These are phyloP conservation scores for Melanostoma mellinum DNA, from an alignment of 2,888 invertebrate genomes.

Conservation along the genomic window DNA sequence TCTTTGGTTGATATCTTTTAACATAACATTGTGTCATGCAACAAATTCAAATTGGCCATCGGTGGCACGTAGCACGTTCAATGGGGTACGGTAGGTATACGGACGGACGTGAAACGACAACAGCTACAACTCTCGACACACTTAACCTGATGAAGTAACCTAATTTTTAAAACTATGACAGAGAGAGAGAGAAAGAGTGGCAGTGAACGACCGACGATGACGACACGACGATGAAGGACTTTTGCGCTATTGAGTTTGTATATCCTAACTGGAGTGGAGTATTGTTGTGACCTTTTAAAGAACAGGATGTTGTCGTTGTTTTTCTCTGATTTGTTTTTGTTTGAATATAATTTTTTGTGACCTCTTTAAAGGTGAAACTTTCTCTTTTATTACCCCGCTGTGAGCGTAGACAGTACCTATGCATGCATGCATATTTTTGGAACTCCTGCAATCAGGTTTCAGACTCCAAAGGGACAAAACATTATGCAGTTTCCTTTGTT, in stretches of 20 bases:
- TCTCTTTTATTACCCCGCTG: slow-evolving; percentile 71
- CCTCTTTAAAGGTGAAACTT: slow-evolving; percentile 48
- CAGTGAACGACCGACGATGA: background rate
- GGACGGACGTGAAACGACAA: slow-evolving; percentile 11
- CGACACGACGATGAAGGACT: slow-evolving; percentile 22
- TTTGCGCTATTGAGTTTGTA: slow-evolving; percentile 53
- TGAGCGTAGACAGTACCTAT: slow-evolving; percentile 30
- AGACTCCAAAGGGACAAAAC: slow-evolving; percentile 37
- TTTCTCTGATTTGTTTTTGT: slow-evolving; percentile 33
- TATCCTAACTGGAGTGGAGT: slow-evolving; percentile 6
- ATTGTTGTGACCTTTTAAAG: slow-evolving; percentile 30
- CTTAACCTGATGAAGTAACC: slow-evolving; percentile 62
- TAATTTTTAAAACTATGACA: slow-evolving; percentile 46
- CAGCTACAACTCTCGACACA: slow-evolving; percentile 45
- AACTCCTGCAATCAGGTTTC: slow-evolving; percentile 39
- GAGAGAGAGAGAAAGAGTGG: slow-evolving; percentile 20
- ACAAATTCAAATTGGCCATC: slow-evolving; percentile 58
- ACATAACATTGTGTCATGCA: slow-evolving; percentile 71
- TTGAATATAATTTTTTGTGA: slow-evolving; percentile 23
- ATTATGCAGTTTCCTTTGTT: background rate
- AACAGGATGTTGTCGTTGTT: slow-evolving; percentile 28
- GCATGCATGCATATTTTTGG: slow-evolving; percentile 35
- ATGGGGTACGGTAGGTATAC: background rate
- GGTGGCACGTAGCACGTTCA: slow-evolving; percentile 57
- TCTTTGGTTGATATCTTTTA: slow-evolving; percentile 55